These are phyloP conservation scores for Anabacerthia variegaticeps DNA, from an alignment of 2,797 vertebrate species.

Conservation along the genomic window DNA sequence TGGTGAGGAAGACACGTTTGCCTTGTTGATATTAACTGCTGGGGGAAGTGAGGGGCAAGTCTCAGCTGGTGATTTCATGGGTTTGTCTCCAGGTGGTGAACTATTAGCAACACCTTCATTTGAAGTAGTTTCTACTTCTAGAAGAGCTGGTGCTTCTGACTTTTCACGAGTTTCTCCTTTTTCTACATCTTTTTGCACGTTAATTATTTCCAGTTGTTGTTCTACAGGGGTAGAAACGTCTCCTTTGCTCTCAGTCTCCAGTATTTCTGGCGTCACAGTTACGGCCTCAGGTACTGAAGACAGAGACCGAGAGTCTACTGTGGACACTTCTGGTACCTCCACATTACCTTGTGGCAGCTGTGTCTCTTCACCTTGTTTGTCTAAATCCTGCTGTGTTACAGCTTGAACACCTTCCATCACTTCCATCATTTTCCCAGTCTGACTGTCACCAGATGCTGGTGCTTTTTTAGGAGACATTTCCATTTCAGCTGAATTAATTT, in stretches of 20 bases:
- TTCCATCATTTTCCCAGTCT: constrained; percentile 42
- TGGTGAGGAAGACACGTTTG: constrained; percentile 64
- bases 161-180: constrained; percentile 61
- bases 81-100: constrained; percentile 80
- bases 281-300: not conserved
- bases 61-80: constrained; percentile 78
- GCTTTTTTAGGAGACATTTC: constrained; percentile 55
- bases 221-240: constrained; percentile 2
- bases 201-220: constrained; percentile 65
- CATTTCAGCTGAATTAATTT: constrained; percentile 48
- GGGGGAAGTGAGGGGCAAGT: constrained; percentile 41
- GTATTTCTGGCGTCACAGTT: constrained; percentile 29
- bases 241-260: constrained; percentile 21
- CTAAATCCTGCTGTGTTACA: not conserved
- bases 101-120: constrained; percentile 75
- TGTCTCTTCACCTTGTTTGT: constrained; percentile 21
- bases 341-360: not conserved
- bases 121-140: constrained; percentile 75
- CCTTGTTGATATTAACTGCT: constrained; percentile 56
- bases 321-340: not conserved
- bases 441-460: constrained; percentile 21
- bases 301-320: constrained; percentile 46
- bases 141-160: constrained; percentile 61
- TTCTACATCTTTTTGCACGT: constrained; percentile 58
- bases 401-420: constrained; percentile 3